phyloP scores from a whole-genome alignment of 2,113 vertebrate species.

The Epinephelus lanceolatus region DNA sequence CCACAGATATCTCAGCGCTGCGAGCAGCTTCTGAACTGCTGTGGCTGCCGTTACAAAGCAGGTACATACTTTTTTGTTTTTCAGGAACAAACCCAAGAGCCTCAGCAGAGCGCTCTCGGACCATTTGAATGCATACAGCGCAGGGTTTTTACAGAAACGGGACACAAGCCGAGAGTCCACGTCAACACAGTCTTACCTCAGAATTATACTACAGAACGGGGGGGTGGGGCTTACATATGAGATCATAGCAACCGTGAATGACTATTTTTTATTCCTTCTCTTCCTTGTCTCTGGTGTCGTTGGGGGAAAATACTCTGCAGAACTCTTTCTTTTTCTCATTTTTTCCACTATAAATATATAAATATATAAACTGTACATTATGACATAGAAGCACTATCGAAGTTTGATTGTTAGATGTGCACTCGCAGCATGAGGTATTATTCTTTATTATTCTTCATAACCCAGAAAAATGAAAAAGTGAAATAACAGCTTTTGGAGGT shows the following conservation, averaged over 20 bases:
- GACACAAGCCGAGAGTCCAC: slow-evolving; percentile 64
- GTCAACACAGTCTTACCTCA: slow-evolving; percentile 81
- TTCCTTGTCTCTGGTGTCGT: slow-evolving; percentile 80
- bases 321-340: slow-evolving; percentile 52
- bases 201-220: slow-evolving; percentile 44
- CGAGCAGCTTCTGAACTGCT: slow-evolving; percentile 57
- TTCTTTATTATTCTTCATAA: slow-evolving; percentile 79
- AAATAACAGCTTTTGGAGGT: slow-evolving; percentile 66
- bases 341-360: slow-evolving; percentile 80
- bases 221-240: slow-evolving; percentile 48
- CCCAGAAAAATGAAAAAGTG: slow-evolving; percentile 62
- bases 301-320: slow-evolving; percentile 55
- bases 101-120: slow-evolving; percentile 65
- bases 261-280: slow-evolving; percentile 52
- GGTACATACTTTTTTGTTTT: slow-evolving; percentile 60
- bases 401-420: slow-evolving; percentile 87
- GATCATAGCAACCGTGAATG: slow-evolving; percentile 64
- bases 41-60: slow-evolving; percentile 68
- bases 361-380: slow-evolving; percentile 86
- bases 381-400: slow-evolving; percentile 86
- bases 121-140: slow-evolving; percentile 58
- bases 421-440: slow-evolving; percentile 88
- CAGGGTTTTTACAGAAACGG: slow-evolving; percentile 69
- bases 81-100: slow-evolving; percentile 58
- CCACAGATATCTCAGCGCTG: slow-evolving; percentile 59